A percentile compares a stretch with the other conserved stretches of the same genome.
phyloP scores from a whole-genome alignment of 1,140 invertebrate genomes.

The Drosophila melanogaster region Release_6_plus_ISO1_MT NT_033777.3:20701001-20701500 shows the following conservation, averaged over 20 bases:
- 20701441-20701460: slow-evolving; percentile 23
- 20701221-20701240: too few species aligned
- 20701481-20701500: slow-evolving; percentile 30
- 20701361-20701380: slow-evolving; percentile 34
- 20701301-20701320: neutral
- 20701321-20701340: neutral
- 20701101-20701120: slow-evolving; percentile 11
- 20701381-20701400: neutral
- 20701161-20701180: neutral
- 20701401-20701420: neutral
- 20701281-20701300: neutral
- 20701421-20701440: neutral
- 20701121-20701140: neutral
- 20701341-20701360: slow-evolving; percentile 11
- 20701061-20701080: slow-evolving; percentile 14
- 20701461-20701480: slow-evolving; percentile 57
- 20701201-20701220: too few species aligned
- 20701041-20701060: slow-evolving; percentile 14
- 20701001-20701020: slow-evolving; percentile 60
- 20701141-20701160: neutral
- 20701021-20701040: slow-evolving; percentile 33
- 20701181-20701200: too few species aligned
- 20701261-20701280: neutral
- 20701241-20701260: neutral
- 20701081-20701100: slow-evolving; percentile 5